phyloP scores from a whole-genome alignment of 2,888 invertebrate genomes.

The Scaptodrosophila latifasciaeformis region DNA sequence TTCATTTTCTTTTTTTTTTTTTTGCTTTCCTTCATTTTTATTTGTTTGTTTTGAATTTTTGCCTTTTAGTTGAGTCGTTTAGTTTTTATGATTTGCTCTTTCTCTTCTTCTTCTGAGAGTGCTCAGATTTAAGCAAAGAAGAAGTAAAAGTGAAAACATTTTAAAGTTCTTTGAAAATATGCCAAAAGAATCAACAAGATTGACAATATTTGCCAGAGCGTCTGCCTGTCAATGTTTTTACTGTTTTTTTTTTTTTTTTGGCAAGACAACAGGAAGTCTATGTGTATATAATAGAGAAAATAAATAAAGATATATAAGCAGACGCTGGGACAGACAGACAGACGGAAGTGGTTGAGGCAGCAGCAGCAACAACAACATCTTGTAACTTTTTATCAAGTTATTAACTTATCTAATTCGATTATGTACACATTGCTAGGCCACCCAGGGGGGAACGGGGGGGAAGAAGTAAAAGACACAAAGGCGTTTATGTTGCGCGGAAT shows the following conservation, averaged over 20 bases:
- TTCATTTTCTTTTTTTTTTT: constrained; percentile 23
- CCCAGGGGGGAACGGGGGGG: not conserved
- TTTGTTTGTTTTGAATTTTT: constrained; percentile 3
- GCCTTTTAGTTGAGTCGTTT: not conserved
- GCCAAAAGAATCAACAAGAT: too few species aligned
- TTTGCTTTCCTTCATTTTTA: not conserved
- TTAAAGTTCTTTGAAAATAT: too few species aligned
- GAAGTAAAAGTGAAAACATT: constrained; percentile 52
- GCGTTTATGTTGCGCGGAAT: constrained; percentile 57
- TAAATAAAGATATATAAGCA: too few species aligned
- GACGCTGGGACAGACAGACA: constrained; percentile 32
- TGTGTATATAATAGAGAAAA: too few species aligned
- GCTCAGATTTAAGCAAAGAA: too few species aligned
- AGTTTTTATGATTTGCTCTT: constrained; percentile 23
- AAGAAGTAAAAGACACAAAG: not conserved
- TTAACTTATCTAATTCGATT: constrained; percentile 69
- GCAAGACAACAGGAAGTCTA: too few species aligned
- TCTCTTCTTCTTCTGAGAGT: not conserved
- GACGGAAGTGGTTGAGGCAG: constrained; percentile 59
- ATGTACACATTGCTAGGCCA: constrained; percentile 36
- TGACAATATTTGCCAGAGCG: too few species aligned
- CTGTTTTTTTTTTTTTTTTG: not conserved
- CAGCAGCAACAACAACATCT: constrained; percentile 33
- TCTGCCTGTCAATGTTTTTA: too few species aligned
- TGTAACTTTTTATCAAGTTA: constrained; percentile 67